These are phyloP conservation scores for Chrysopilus asiliformis DNA, from an alignment of 2,888 invertebrate genomes.

Conservation along the genomic window DNA sequence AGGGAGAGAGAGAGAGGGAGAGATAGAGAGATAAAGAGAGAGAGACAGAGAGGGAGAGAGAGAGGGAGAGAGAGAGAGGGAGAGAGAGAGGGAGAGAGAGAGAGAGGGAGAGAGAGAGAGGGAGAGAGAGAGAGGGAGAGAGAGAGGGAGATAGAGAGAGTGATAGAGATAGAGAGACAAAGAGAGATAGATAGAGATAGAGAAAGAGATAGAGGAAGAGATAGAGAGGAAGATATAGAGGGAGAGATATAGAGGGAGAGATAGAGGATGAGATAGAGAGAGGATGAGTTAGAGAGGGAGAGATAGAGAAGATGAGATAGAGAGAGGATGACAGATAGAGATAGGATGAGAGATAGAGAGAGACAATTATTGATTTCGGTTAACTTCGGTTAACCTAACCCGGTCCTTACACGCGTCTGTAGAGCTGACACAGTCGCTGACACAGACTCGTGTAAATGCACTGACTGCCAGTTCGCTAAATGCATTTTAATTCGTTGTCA, in stretches of 20 bases:
- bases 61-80: background rate
- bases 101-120: background rate
- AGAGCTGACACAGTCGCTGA: too few species aligned
- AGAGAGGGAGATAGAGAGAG: background rate
- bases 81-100: too few species aligned
- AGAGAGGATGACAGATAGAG: background rate
- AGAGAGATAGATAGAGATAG: background rate
- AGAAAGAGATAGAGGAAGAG: background rate
- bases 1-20: too few species aligned
- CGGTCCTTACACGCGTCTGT: too few species aligned
- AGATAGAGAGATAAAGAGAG: too few species aligned
- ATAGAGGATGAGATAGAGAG: background rate
- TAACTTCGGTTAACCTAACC: too few species aligned
- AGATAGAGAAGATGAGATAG: background rate
- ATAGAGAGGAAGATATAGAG: background rate
- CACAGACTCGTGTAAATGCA: too few species aligned
- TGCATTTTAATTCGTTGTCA: too few species aligned
- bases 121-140: too few species aligned
- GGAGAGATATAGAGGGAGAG: background rate
- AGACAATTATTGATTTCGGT: too few species aligned
- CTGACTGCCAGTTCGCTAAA: too few species aligned
- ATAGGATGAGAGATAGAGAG: background rate
- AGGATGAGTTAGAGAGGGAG: background rate
- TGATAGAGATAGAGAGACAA: background rate
- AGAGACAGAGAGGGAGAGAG: background rate